These are phyloP conservation scores for Microcebus ravelobensis DNA, from an alignment of 2,113 vertebrate genomes.

Conservation along the genomic window DNA sequence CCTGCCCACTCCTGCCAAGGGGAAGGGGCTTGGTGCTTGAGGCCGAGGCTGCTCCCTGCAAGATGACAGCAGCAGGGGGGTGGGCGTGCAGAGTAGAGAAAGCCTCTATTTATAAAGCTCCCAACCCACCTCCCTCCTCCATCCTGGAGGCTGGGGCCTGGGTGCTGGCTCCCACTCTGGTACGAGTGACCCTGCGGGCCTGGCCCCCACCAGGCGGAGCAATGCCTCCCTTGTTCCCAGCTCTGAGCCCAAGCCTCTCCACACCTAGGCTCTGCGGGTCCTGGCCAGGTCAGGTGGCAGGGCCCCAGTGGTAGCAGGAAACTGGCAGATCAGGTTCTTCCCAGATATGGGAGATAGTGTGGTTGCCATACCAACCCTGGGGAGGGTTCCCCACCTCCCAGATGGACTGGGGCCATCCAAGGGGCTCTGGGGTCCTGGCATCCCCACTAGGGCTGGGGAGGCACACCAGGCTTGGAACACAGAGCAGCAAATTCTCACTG, in stretches of 20 bases:
- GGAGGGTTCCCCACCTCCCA: neutral
- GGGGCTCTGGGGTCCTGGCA: neutral
- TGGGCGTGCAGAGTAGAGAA: constrained; percentile 70
- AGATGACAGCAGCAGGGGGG: constrained; percentile 68
- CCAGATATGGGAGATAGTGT: constrained; percentile 49
- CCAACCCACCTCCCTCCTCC: constrained; percentile 62
- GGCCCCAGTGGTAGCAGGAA: neutral
- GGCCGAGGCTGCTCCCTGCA: constrained; percentile 20
- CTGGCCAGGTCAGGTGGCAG: constrained; percentile 34
- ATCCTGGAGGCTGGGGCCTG: neutral
- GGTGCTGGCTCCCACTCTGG: neutral
- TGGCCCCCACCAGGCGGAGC: neutral
- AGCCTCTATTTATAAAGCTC: constrained; percentile 78
- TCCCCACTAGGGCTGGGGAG: neutral
- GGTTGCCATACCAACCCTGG: constrained; percentile 6
- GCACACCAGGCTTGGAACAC: neutral
- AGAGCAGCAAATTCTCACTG: neutral
- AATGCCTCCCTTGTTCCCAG: neutral
- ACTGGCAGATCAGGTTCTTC: constrained; percentile 69
- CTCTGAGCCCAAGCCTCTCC: neutral
- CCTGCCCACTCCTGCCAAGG: neutral
- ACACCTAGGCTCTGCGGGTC: neutral
- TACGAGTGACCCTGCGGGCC: neutral
- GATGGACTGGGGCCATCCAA: neutral
- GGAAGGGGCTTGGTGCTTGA: neutral